Percentiles rank a stretch among this genome's conserved stretches.
Evolutionary conservation across 2,113 vertebrate genomes (phyloP).

Genomic region (Aythya baeri): DNA sequence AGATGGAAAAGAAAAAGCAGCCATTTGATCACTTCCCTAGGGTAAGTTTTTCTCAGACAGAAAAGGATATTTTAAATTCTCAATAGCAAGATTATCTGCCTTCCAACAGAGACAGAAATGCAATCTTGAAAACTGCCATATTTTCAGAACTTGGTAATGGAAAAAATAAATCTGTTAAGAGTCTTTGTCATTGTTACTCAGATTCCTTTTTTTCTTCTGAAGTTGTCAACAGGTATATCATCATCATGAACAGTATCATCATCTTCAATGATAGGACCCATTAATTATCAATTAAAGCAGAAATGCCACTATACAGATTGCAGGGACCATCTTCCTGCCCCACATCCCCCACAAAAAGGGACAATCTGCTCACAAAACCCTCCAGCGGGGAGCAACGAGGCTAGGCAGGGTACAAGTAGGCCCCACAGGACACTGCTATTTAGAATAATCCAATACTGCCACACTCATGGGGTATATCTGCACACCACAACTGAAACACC

Average conservation of each 20-base stretch:
- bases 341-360: neutral
- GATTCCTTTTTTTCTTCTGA: neutral
- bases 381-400: neutral
- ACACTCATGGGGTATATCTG: neutral
- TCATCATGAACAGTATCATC: neutral
- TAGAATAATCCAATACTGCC: neutral
- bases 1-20: neutral
- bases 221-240: neutral
- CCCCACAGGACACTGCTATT: constrained; percentile 32
- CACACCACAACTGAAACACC: constrained; percentile 25
- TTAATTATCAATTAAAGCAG: neutral
- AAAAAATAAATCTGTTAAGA: neutral
- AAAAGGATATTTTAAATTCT: neutral
- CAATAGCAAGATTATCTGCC: neutral
- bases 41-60: neutral
- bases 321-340: neutral
- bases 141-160: neutral
- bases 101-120: neutral
- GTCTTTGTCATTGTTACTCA: neutral
- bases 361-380: neutral
- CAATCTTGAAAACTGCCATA: neutral
- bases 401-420: neutral
- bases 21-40: neutral
- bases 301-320: neutral
- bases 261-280: neutral